Base-by-base conservation (phyloP, 92 coral and sea anemone genomes). In the Desmophyllum pertusum region DNA sequence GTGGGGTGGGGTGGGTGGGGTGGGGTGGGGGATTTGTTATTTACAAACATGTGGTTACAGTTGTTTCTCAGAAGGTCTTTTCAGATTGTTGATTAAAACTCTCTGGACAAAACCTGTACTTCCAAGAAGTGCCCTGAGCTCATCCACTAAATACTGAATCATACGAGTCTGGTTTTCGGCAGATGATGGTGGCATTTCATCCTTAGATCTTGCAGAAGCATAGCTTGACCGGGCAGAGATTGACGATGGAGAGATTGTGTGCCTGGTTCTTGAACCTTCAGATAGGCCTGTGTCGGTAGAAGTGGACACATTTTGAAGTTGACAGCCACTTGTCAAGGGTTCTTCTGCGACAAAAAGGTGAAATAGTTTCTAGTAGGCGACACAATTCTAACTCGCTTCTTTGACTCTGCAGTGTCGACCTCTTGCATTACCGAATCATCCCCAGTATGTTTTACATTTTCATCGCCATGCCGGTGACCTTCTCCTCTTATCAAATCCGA, bases 121-220 rank as follows among this genome's bases (percentile, higher is more conserved):
- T 41, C 93, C 98, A 57, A 96, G 79, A 10, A 96, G 86, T 15
- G 95, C 95, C 75, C 95, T 84, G 3, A 96, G 90, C 79, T 96
- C 99, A 80, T 95, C 93, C 25, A 91, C 86, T 38, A 96, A 65
- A 76, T 96, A 96, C 76, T 87, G 93, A 29, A 96, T 78, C 48
- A 88, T 94, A 65, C 96, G 89, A 8, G 87, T 72, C 68, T 94
- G 96, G 74, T 92, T 91, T 36, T 78, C 90, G 33, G 88, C 85
- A 67, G 94, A 85, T 41, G 87, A 57, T 11, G 89, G 81, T 0
- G 31, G 37, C 31, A 71, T 55, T 59, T n/a, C 41, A 40, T 82
- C 79, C 43, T 25, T 68, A 3, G 66, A 13, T 31, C 77, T 68
- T 4, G 10, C 64, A 36, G 53, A 33, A 25, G 13, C 43, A 13